Evolutionary conservation across 2,113 vertebrate species (phyloP).

Genomic region (Chroicocephalus ridibundus): DNA sequence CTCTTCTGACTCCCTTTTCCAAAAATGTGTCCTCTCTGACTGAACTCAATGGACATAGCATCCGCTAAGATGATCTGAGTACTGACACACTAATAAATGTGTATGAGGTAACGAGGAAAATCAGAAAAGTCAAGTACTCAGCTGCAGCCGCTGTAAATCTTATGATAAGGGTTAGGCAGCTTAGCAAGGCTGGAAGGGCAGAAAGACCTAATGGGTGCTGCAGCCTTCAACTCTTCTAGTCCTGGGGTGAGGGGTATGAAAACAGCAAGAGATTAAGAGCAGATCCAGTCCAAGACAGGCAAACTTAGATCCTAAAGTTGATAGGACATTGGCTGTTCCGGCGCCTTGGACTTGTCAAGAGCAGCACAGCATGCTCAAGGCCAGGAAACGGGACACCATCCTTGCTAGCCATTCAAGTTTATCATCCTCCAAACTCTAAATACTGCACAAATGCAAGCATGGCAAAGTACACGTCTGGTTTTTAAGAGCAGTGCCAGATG

Average conservation of each 20-base stretch:
- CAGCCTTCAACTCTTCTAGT: not conserved
- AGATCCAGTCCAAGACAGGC: not conserved
- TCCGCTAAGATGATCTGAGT: not conserved
- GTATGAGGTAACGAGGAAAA: not conserved
- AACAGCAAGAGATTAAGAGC: not conserved
- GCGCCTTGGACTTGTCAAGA: not conserved
- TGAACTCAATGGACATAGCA: not conserved
- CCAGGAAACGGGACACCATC: not conserved
- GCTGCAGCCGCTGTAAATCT: not conserved
- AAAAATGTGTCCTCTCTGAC: not conserved
- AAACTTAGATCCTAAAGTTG: not conserved
- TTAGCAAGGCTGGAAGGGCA: not conserved
- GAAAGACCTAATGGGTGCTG: not conserved
- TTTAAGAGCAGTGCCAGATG: not conserved
- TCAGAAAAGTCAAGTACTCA: not conserved
- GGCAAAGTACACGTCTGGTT: not conserved
- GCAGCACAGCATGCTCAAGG: not conserved
- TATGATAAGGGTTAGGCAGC: not conserved
- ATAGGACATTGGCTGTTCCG: not conserved
- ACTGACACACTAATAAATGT: not conserved
- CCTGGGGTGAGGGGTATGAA: not conserved
- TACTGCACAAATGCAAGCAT: not conserved
- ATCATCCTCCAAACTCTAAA: not conserved
- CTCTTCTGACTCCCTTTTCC: not conserved
- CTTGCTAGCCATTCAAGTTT: not conserved